Evolutionary conservation across 2,888 invertebrate species (phyloP).

Genomic region (Rutpela maculata): DNA sequence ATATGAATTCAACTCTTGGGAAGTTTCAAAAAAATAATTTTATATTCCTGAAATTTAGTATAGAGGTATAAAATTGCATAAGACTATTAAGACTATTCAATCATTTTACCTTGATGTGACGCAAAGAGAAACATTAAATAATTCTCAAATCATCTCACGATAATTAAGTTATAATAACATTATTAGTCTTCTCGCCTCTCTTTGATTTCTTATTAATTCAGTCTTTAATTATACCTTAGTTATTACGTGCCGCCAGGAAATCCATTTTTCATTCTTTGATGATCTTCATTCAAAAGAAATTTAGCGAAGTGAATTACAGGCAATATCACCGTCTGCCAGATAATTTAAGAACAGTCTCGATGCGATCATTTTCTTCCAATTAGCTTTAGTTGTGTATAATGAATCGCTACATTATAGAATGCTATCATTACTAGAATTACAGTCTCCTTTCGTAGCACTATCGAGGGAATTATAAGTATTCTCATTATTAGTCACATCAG

Average conservation of each 20-base stretch:
- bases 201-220: conserved; percentile 11
- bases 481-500: not conserved
- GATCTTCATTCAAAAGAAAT: conserved; percentile 4
- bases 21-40: too few species aligned
- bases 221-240: conserved; percentile 17
- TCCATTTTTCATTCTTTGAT: conserved; percentile 22
- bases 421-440: not conserved
- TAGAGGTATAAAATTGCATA: too few species aligned
- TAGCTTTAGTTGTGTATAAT: conserved; percentile 20
- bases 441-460: not conserved
- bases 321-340: not conserved
- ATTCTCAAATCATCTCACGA: not conserved
- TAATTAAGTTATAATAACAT: conserved; percentile 11
- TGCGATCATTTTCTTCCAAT: conserved; percentile 14
- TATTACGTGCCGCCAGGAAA: not conserved
- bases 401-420: conserved; percentile 10
- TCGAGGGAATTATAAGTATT: not conserved
- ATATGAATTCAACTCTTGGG: too few species aligned
- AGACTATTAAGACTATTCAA: not conserved
- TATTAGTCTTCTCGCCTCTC: not conserved
- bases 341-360: not conserved
- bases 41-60: too few species aligned
- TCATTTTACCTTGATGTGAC: not conserved
- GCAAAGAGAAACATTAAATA: not conserved
- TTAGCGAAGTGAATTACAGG: conserved; percentile 8